Evolutionary conservation across 2,888 invertebrate species (phyloP), one percentile per base, ranked within the genome.

Genomic region (Clitarchus hookeri): DNA sequence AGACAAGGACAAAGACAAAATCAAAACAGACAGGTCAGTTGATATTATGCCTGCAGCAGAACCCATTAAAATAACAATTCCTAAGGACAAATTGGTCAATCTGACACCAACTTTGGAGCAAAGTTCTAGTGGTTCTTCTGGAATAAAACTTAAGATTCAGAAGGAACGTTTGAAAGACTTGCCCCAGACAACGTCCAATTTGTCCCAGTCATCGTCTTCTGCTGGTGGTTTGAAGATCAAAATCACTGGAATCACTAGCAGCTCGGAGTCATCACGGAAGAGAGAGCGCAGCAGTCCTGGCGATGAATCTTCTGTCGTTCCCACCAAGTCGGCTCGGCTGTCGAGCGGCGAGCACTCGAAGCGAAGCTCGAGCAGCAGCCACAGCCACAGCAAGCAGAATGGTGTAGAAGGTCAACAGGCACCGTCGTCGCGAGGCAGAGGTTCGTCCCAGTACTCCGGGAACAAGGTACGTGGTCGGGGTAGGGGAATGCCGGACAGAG

Each of bases 101-200:
- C 88, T 92, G 19, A 88, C 89, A 79, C 90, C 91, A 79, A 89
- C 89, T 88, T 83, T 87, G 84, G 85, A 85, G 87, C 85, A 87
- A 78, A 87, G 86, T 86, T 88, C 89, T 89, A 85, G 89, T 89
- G 65, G 65, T 65, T 89, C 89, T 44, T 90, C 91, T 0, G 95
- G 95, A 0, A 90, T 97, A 84, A 97, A 97, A 91, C 96, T 97
- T 84, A 97, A 96, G 91, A 97, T 97, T 85, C 95, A 96, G 0
- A 96, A 96, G 90, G 96, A 96, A 88, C 92, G 95, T 85, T 91
- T 96, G 80, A 94, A 95, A 89, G 90, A 65, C n/a, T 88, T 25
- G 93, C 93, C 84, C 94, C 92, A 88, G 91, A 90, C 91, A 90
- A 89, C 90, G 90, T 85, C 93, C 91, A 0, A 92, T 91, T 44